Evolutionary conservation across 37 sponge, comb jelly and placozoan genomes (phyloP).

Genomic region (Amphimedon queenslandica): DNA sequence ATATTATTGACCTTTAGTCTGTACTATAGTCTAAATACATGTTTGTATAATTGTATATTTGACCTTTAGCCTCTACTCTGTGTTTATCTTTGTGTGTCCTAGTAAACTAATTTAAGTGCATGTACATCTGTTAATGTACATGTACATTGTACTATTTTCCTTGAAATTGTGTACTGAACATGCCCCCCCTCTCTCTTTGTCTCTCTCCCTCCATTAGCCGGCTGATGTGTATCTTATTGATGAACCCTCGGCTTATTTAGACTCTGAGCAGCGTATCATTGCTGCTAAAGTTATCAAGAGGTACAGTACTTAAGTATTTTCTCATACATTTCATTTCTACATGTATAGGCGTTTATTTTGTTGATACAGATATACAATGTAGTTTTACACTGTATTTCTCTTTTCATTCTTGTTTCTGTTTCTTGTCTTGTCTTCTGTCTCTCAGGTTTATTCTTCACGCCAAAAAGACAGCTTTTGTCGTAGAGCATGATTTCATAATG

Average conservation of each 20-base stretch:
- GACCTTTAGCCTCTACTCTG: no score
- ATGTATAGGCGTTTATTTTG: neutral
- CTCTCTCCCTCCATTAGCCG: conserved; percentile 73
- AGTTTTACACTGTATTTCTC: no score
- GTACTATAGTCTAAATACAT: no score
- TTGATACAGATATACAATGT: neutral
- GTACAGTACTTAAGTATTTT: conserved; percentile 22
- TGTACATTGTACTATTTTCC: no score
- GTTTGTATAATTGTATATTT: no score
- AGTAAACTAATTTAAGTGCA: no score
- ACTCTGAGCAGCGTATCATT: conserved; percentile 95
- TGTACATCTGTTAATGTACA: no score
- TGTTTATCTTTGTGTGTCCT: no score
- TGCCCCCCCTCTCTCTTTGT: no score
- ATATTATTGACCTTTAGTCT: no score
- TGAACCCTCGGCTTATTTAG: conserved; percentile 98
- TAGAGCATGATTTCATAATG: conserved; percentile 99
- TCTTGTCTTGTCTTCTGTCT: conserved; percentile 2
- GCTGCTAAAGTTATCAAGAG: conserved; percentile 98
- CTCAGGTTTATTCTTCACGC: conserved; percentile 94
- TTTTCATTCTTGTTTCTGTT: neutral
- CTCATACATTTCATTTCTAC: neutral
- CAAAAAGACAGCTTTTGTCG: conserved; percentile 99
- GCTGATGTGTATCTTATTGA: conserved; percentile 98
- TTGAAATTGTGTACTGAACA: no score